Evolutionary conservation across 1,140 invertebrate genomes (phyloP).

Genomic region (Orchestia grillus): DNA sequence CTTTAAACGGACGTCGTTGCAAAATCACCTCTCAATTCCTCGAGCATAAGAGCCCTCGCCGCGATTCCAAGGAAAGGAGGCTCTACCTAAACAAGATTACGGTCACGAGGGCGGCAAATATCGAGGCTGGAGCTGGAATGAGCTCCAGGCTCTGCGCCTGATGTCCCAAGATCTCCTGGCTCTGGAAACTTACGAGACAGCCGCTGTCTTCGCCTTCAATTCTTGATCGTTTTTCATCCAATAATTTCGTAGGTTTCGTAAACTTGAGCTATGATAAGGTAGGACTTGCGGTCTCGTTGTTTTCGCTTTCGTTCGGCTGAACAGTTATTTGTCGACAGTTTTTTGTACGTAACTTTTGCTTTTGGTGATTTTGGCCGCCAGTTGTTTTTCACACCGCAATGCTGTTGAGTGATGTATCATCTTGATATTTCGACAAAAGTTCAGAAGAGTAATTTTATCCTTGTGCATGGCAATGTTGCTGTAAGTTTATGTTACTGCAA

Average conservation of each 20-base stretch:
- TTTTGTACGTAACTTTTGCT: neutral
- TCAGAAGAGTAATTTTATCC: neutral
- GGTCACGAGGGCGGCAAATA: slow-evolving; percentile 42
- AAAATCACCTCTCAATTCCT: neutral
- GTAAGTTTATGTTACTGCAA: too few species aligned
- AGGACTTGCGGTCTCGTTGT: neutral
- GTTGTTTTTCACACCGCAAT: neutral
- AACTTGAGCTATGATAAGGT: neutral
- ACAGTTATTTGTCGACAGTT: neutral
- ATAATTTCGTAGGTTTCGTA: neutral
- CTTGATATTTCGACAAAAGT: neutral
- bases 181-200: neutral
- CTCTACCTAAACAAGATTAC: slow-evolving; percentile 33
- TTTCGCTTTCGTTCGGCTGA: neutral
- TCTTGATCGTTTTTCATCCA: neutral
- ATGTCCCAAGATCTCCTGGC: neutral
- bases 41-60: neutral
- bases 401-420: neutral
- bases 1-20: neutral
- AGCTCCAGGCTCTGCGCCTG: neutral
- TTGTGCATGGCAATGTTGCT: neutral
- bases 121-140: slow-evolving; percentile 4
- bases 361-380: neutral
- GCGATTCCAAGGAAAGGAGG: neutral
- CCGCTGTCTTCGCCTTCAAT: neutral